A percentile compares a stretch with the other conserved stretches of the same genome.
Evolutionary conservation across 2,113 vertebrate species (phyloP).

Genomic region (Rhabdomys dilectus): DNA sequence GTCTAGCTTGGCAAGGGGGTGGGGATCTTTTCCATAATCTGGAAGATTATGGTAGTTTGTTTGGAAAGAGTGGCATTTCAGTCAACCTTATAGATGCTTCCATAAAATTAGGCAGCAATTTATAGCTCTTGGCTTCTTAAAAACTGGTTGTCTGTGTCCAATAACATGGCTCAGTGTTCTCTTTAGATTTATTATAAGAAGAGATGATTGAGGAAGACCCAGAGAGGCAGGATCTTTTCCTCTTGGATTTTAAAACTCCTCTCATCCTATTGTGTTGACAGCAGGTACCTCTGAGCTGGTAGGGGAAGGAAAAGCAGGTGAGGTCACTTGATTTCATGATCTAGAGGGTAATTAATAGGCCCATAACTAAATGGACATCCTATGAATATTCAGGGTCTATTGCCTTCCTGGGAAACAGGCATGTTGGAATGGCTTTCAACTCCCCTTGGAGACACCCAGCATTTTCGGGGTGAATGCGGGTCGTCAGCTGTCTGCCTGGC

Average conservation of each 20-base stretch:
- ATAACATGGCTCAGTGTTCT: conserved; percentile 74
- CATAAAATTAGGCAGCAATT: conserved; percentile 74
- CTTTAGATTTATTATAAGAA: conserved; percentile 74
- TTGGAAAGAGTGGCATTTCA: conserved; percentile 44
- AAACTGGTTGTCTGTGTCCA: conserved; percentile 82
- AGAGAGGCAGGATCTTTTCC: conserved; percentile 65
- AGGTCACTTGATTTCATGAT: conserved; percentile 82
- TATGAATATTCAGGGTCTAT: conserved; percentile 90
- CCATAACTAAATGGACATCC: conserved; percentile 87
- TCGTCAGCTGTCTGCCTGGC: conserved; percentile 87
- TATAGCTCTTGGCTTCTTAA: conserved; percentile 63
- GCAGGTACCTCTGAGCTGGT: conserved; percentile 69
- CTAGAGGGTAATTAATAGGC: conserved; percentile 87
- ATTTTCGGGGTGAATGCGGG: conserved; percentile 84
- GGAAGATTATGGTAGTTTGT: neutral
- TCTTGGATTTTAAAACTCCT: conserved; percentile 66
- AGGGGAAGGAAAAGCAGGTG: conserved; percentile 82
- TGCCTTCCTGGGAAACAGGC: conserved; percentile 87
- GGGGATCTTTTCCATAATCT: conserved; percentile 4
- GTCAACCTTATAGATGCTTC: conserved; percentile 56
- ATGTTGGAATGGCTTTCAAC: conserved; percentile 82
- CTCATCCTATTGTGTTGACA: conserved; percentile 67
- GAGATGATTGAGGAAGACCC: conserved; percentile 74
- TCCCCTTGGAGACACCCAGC: conserved; percentile 79
- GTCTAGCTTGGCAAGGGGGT: neutral